phyloP scores from a whole-genome alignment of 2,797 vertebrate species.

The Gymnoscopelus microlampas region DNA sequence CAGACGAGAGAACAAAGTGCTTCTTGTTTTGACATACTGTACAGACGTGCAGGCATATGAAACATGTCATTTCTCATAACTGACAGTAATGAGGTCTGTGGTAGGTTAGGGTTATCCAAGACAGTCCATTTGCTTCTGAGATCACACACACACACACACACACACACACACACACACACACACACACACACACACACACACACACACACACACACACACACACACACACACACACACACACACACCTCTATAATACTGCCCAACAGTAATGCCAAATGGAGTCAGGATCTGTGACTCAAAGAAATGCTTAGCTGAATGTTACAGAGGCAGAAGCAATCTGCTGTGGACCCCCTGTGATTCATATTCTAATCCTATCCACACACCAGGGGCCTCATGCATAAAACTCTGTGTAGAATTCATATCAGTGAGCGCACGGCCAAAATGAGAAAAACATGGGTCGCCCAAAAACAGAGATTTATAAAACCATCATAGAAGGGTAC shows the following conservation, averaged over 20 bases:
- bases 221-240: background rate
- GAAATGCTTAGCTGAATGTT: conserved; percentile 17
- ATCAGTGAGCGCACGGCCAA: too few species aligned
- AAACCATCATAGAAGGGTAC: too few species aligned
- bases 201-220: background rate
- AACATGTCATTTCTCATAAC: conserved; percentile 20
- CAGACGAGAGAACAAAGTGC: conserved; percentile 30
- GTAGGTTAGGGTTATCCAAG: conserved; percentile 27
- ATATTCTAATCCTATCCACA: background rate
- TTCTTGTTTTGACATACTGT: conserved; percentile 34
- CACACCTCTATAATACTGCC: conserved; percentile 26
- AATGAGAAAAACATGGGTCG: too few species aligned
- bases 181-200: background rate
- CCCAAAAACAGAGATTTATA: too few species aligned
- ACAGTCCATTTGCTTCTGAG: conserved; percentile 37
- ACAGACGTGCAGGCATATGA: conserved; percentile 9
- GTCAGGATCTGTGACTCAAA: background rate
- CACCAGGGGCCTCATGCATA: background rate
- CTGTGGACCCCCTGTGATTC: conserved; percentile 4
- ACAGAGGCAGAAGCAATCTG: conserved; percentile 16
- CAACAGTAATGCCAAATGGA: conserved; percentile 39
- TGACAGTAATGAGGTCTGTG: conserved; percentile 35
- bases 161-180: conserved; percentile 17
- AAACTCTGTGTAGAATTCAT: too few species aligned
- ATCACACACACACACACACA: background rate